Base-by-base conservation (phyloP, 2,113 vertebrate species). In the Panthera tigris region DNA sequence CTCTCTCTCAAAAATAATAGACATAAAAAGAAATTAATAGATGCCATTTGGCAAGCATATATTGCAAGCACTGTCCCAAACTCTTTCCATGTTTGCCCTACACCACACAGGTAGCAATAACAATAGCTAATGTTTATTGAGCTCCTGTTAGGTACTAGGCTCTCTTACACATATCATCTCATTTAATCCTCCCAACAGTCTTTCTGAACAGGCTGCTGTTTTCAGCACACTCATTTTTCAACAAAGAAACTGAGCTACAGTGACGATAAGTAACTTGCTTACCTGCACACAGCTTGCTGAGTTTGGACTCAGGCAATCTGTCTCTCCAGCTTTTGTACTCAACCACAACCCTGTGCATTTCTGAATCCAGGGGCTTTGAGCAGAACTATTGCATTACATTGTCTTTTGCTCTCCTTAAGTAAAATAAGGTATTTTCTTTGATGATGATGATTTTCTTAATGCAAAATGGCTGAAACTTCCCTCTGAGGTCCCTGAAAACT, bases 361-460 rank as follows among this genome's bases (percentile, higher is more conserved):
- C 45, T 29, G 33, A 92, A 76, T 73, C n/a, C 31, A 83, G 27
- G 71, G 41, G n/a, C n/a, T 94, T 45, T 69, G 52, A 86, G 73
- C 65, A 78, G 79, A 96, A 93, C n/a, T 76, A 74, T 16, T 9
- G 21, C 19, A 48, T 15, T 36, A 14, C 63, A 85, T 15, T 55
- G 73, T 73, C 57, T 91, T 45, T 78, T 91, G 65, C n/a, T 63
- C 80, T 84, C 41, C 78, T 94, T 78, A 89, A 97, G 92, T 57
- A 94, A 91, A 92, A 84, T 5, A 71, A 80, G 76, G 50, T n/a
- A 73, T 92, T 14, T 89, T 57, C n/a, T 94, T 79, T 84, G 19
- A 52, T 31, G 36, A 65, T 39, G 45, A 78, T 65, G 55, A 23
- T 73, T 89, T 81, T 89, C 33, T 93, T 82, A 68, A 94, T 91